Base-by-base conservation (phyloP, 2,888 invertebrate genomes). In the Polymixis lichenea region DNA sequence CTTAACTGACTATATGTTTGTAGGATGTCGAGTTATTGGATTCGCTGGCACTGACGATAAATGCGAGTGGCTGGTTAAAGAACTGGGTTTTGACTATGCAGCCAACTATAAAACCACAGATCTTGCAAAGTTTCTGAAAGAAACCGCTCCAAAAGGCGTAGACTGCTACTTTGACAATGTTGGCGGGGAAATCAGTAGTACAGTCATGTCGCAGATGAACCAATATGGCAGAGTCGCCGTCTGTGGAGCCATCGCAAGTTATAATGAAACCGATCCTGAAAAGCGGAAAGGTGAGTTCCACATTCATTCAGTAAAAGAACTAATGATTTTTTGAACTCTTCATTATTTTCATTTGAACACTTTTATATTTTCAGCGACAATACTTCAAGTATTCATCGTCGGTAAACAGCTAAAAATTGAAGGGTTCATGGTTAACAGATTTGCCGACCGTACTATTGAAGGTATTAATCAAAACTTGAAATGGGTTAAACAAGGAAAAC, bases 121-220 rank as follows among this genome's bases (percentile, higher is more conserved):
- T 88, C 86, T 98, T 64, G 91, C 91, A 0, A 89, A 95, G 66
- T 97, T 97, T 62, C 93, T 98, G 22, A 97, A 97, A 82, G 94
- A 97, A 91, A 95, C 93, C 72, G 98, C 98, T 19, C 98, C 98
- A 0, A 94, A 97, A n/a, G 98, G 98, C 4, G 93, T 98, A 0
- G 98, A 98, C 90, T 97, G 98, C 89, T 98, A 98, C 89, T 98
- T 98, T 90, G 98, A 98, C 91, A 98, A 98, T 92, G 98, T 98
- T 38, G 98, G 98, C 9, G 98, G 98, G 2, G 97, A 97, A 84
- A 95, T 98, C 13, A 97, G 97, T 62, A 97, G 96, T 78, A 93
- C 91, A 2, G 96, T 98, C 3, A 92, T 98, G 6, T 94, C 96
- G 38, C 97, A 97, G 85, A 98, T 98, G 98, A 97, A 97, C 77